Evolutionary conservation across 2,797 vertebrate species (phyloP), one percentile per base, ranked within the genome.

Genomic region (Distichodus sexfasciatus): DNA sequence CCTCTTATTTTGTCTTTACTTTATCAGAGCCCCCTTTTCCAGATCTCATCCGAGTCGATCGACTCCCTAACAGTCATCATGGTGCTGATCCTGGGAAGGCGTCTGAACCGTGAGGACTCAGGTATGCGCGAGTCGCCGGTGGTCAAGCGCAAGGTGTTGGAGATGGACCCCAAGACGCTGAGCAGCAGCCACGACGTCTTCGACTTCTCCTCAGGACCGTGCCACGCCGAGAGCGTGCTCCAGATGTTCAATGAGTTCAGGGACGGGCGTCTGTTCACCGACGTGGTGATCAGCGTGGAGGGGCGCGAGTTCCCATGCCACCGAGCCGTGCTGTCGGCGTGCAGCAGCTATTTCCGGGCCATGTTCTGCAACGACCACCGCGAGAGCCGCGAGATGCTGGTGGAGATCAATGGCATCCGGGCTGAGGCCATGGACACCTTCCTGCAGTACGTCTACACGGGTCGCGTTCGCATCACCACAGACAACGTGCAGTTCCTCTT

Each of bases 281-380:
- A 99, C 6, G 97, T 99, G 19, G 93, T 99, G 65, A 98, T 99
- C 87, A 96, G 95, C 1, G 97, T 98, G 73, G 94, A 99, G 85
- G 96, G 97, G 10, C 93, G 89, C 0, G 95, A 99, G 86, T 99
- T 99, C 69, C 97, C 95, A 5, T 99, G 97, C 88, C 97, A 99
- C 47, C 92, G 97, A 0, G 96, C 96, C 0, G 93, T 99, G 26
- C 94, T 99, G 62, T 98, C 96, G 0, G 95, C 96, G 54, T 99
- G 96, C 87, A 98, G 96, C 63, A 94, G 94, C 82, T 99, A 99
- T 86, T 99, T 99, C 87, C 91, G 95, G 73, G 96, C 97, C 60
- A 99, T 99, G 97, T 99, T 99, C 82, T 98, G 96, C 85, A 98
- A 99, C 0, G 96, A 99, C 80, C 96, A 98, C 78, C 87, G 96